A percentile compares a stretch with the other conserved stretches of the same genome.
Conservation (phyloP, 2,113 vertebrate genomes). For the Mastomys natalensis region DNA sequence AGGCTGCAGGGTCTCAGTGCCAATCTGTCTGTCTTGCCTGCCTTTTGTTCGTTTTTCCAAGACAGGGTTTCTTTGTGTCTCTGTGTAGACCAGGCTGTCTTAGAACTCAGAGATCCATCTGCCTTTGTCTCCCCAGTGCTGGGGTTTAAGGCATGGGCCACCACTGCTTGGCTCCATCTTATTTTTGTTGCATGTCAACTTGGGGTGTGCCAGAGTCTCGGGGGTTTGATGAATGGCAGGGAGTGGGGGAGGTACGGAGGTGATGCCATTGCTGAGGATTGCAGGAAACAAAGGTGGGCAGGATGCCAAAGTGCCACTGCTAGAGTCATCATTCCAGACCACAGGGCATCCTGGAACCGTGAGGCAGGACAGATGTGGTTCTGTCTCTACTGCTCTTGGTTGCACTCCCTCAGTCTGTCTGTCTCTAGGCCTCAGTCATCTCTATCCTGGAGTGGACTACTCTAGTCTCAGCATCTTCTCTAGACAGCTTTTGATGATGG, state of each 20-base stretch:
- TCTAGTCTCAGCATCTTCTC: neutral
- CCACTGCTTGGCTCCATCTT: neutral
- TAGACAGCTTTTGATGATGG: neutral
- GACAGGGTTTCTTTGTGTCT: neutral
- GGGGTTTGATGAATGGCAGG: neutral
- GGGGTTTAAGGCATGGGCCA: neutral
- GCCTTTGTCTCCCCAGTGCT: neutral
- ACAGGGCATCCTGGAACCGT: neutral
- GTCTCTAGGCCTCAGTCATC: neutral
- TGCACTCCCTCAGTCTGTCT: neutral
- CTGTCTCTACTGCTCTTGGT: neutral
- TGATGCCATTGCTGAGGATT: neutral
- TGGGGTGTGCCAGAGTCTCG: neutral
- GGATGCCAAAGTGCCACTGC: neutral
- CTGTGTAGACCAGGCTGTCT: neutral
- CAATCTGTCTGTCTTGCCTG: too few species aligned
- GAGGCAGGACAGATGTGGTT: neutral
- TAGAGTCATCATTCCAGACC: neutral
- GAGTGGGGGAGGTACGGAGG: neutral
- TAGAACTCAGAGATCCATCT: neutral
- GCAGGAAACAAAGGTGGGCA: neutral
- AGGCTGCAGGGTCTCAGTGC: neutral
- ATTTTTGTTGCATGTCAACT: neutral
- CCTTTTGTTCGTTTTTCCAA: neutral
- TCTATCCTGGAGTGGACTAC: neutral